Conservation (phyloP, 1,140 invertebrate species). For the Sarcophaga peregrina region DNA sequence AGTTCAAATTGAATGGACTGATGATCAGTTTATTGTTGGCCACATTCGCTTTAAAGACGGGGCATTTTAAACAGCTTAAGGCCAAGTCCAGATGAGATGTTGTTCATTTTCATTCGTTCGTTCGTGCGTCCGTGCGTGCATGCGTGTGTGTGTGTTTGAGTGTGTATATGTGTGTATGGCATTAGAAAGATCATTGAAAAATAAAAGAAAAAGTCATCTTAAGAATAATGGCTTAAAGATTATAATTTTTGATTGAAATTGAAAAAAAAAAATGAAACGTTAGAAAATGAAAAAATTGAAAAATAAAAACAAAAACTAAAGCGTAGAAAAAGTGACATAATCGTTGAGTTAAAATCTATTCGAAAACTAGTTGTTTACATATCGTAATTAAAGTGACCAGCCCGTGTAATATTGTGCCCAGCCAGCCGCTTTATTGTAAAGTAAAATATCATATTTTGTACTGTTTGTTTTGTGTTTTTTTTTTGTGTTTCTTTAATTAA, state of each 20-base stretch:
- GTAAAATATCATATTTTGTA: neutral
- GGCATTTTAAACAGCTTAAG: neutral
- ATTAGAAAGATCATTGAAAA: too few species aligned
- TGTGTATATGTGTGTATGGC: too few species aligned
- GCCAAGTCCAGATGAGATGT: neutral
- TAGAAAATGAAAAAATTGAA: neutral
- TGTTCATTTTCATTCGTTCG: too few species aligned
- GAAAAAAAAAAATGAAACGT: neutral
- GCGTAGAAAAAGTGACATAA: slow-evolving; percentile 17
- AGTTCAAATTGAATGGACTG: neutral
- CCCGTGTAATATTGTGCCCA: neutral
- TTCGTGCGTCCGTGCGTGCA: too few species aligned
- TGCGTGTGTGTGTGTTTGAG: too few species aligned
- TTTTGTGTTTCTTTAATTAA: neutral
- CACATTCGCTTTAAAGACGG: neutral
- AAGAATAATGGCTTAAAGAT: neutral
- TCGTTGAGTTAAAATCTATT: neutral
- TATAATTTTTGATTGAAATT: neutral
- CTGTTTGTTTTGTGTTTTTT: too few species aligned
- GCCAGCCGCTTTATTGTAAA: neutral
- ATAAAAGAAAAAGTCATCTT: slow-evolving; percentile 5
- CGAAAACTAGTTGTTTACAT: neutral
- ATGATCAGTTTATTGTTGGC: slow-evolving; percentile 3
- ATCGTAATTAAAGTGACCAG: neutral
- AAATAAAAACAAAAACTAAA: neutral